These are phyloP conservation scores for Callosobruchus maculatus DNA, from an alignment of 2,888 invertebrate species.

Conservation along the genomic window DNA sequence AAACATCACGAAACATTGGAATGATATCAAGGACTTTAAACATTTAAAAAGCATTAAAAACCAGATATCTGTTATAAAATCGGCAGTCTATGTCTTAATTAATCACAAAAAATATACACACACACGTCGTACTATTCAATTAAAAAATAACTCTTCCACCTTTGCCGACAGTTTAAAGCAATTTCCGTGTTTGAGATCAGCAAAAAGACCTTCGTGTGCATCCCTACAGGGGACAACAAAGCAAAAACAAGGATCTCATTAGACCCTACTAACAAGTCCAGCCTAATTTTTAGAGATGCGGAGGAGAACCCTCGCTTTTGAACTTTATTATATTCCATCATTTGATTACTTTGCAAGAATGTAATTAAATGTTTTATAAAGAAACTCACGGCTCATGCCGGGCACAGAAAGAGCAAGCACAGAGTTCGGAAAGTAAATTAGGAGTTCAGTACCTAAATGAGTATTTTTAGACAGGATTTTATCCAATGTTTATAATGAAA, in stretches of 20 bases:
- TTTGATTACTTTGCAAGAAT: constrained; percentile 24
- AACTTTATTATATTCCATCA: constrained; percentile 12
- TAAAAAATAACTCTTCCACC: neutral
- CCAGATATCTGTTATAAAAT: no score
- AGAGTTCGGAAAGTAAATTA: constrained; percentile 28
- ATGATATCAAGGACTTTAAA: no score
- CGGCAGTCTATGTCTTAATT: no score
- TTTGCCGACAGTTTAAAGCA: neutral
- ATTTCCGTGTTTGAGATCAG: neutral
- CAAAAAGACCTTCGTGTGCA: neutral
- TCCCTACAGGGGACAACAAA: neutral
- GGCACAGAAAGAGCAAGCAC: constrained; percentile 5
- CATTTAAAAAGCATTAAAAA: no score
- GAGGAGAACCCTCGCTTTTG: constrained; percentile 19
- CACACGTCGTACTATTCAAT: neutral
- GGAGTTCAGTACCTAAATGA: constrained; percentile 25
- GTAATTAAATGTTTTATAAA: constrained; percentile 25
- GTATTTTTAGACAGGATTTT: constrained; percentile 23
- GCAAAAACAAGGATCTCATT: neutral
- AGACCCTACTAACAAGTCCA: constrained; percentile 8
- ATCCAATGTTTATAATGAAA: constrained; percentile 18
- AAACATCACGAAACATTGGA: no score
- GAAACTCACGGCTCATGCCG: constrained; percentile 18
- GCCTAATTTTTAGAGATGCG: constrained; percentile 20
- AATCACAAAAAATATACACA: no score